Evolutionary conservation across 2,888 invertebrate genomes (phyloP).

Genomic region (Pantelozetes paolii): DNA sequence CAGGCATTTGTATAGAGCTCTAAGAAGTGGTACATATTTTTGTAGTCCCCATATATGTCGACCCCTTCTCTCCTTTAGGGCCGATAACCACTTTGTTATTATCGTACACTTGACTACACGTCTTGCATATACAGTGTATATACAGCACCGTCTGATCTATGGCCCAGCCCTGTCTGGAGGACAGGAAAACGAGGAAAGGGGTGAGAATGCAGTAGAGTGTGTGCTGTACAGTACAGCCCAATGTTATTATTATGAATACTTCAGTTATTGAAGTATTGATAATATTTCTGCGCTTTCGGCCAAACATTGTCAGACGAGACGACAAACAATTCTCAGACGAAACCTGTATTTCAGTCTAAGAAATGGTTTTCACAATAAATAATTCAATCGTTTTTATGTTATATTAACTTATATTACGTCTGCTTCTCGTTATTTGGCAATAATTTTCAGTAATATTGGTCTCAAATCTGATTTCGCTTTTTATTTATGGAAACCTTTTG

Average conservation of each 20-base stretch:
- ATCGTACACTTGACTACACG: not conserved
- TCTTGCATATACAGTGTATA: conserved; percentile 2
- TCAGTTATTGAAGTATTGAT: too few relatives aligned
- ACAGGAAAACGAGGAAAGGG: conserved; percentile 20
- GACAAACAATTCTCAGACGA: not conserved
- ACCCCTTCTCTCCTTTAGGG: not conserved
- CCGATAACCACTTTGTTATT: conserved; percentile 15
- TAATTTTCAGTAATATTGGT: not conserved
- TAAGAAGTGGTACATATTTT: conserved; percentile 1
- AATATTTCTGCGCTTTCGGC: not conserved
- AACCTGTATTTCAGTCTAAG: not conserved
- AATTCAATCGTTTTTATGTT: not conserved
- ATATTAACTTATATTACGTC: not conserved
- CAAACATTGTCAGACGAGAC: conserved; percentile 3
- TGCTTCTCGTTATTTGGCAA: not conserved
- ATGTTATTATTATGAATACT: conserved; percentile 1
- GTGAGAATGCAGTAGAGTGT: conserved; percentile 1
- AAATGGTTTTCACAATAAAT: not conserved
- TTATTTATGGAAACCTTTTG: too few relatives aligned
- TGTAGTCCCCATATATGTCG: not conserved
- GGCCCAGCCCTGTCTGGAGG: conserved; percentile 19
- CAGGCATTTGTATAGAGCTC: not conserved
- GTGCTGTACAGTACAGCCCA: not conserved
- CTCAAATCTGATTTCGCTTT: not conserved
- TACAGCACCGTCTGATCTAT: not conserved